phyloP scores from a whole-genome alignment of 2,888 invertebrate genomes.

The Adelognathus sp. region DNA sequence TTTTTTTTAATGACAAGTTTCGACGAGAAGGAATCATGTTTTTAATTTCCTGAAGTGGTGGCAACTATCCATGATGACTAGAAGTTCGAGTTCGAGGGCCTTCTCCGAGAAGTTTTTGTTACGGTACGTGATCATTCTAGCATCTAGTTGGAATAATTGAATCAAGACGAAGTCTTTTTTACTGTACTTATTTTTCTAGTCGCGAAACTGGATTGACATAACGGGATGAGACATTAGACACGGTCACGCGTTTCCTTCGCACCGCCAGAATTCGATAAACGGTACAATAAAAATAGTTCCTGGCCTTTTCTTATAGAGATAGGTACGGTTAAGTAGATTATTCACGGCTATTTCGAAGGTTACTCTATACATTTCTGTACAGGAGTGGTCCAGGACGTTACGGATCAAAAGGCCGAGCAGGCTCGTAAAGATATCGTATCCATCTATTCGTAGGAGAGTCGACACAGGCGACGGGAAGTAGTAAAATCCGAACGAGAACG shows the following conservation, averaged over 20 bases:
- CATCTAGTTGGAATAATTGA: neutral
- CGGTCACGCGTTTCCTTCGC: conserved; percentile 7
- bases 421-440: conserved; percentile 5
- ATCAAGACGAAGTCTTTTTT: neutral
- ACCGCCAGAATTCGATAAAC: neutral
- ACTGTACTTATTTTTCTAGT: neutral
- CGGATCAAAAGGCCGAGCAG: neutral
- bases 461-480: conserved; percentile 26
- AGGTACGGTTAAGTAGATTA: conserved; percentile 14
- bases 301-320: neutral
- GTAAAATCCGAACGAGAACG: conserved; percentile 30
- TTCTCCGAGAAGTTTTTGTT: neutral
- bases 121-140: neutral
- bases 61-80: neutral
- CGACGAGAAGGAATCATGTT: too few relatives aligned
- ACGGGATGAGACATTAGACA: conserved; percentile 14
- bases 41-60: neutral
- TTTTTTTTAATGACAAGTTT: too few relatives aligned
- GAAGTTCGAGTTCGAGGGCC: neutral
- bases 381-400: conserved; percentile 7
- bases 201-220: neutral
- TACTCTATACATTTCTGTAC: neutral
- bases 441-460: neutral
- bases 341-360: neutral
- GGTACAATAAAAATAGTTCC: neutral